These are phyloP conservation scores for Bettongia penicillata DNA, from an alignment of 2,113 vertebrate species.

Conservation along the genomic window DNA sequence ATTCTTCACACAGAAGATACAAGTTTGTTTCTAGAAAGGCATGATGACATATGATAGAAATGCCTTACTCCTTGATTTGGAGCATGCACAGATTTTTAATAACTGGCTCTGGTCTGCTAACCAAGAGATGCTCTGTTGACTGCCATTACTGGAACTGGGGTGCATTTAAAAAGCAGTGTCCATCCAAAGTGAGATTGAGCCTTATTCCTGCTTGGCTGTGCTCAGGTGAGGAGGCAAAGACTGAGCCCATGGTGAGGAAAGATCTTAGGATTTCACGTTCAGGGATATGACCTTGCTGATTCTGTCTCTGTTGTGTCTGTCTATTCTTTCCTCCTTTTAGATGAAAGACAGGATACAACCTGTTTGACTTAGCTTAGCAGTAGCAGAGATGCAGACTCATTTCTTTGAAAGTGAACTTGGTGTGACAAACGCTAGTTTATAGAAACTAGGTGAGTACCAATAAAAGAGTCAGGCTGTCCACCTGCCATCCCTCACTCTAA, in stretches of 20 bases:
- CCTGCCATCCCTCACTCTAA: background rate
- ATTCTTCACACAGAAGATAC: background rate
- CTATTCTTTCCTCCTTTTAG: background rate
- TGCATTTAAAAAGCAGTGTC: background rate
- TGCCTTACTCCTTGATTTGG: background rate
- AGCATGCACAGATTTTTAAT: background rate
- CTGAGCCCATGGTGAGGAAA: background rate
- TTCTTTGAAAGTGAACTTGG: background rate
- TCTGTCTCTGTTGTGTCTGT: background rate
- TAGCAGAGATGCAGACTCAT: background rate
- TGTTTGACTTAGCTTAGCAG: background rate
- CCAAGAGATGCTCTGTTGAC: background rate
- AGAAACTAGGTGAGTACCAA: background rate
- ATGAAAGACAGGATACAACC: background rate
- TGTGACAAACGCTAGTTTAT: background rate
- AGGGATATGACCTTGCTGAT: background rate
- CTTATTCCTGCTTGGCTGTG: background rate
- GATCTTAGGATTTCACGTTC: background rate
- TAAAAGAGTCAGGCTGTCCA: background rate
- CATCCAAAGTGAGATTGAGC: background rate
- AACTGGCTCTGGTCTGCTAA: background rate
- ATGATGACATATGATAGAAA: background rate
- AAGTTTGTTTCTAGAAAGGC: background rate
- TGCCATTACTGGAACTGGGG: background rate
- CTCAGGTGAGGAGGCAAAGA: background rate